Base-by-base conservation (phyloP, 2,797 vertebrate genomes). In the Salmo trutta region DNA sequence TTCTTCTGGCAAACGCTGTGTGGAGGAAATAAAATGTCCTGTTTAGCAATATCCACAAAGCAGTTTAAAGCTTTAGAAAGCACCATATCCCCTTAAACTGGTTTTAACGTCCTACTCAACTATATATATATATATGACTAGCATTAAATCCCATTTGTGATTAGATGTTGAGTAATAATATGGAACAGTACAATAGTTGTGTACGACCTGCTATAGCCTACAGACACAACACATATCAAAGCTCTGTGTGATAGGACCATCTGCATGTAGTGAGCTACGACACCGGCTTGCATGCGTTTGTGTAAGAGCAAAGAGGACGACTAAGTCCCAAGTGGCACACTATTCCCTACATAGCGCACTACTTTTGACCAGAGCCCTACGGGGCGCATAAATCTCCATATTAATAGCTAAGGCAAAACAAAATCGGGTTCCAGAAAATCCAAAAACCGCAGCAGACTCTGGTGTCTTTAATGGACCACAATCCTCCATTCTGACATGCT, bases 401-500 rank as follows among this genome's bases (percentile, higher is more conserved):
- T 47, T 47, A 47, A 12, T 47, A 47, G 2, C 41, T 8, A 47
- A 47, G 41, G 10, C 10, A 47, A 31, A 31, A 31, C 0, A 94
- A 91, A 47, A 47, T 47, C 0, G 2, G 41, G 8, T 47, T 47
- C 41, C 41, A 8, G 36, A 41, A 41, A 41, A 41, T 10, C 36
- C 36, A 7, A 47, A 8, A 47, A 12, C 41, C 41, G 41, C 41
- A 47, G 41, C 41, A 47, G 3, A 91, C 93, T 93, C 94, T 91
- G 91, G 91, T 92, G 91, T 92, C 88, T 91, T 89, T 94, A 94
- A 94, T 91, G 91, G 94, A 94, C 92, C 93, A 93, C 94, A 94
- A 94, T 93, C 92, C 92, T 94, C 91, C 79, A 88, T 88, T 92
- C 84, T 83, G 89, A 75, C 53, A 77, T 75, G 75, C 52, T 66